Evolutionary conservation across 2,888 invertebrate genomes (phyloP).

Genomic region (Agrypnus murinus): DNA sequence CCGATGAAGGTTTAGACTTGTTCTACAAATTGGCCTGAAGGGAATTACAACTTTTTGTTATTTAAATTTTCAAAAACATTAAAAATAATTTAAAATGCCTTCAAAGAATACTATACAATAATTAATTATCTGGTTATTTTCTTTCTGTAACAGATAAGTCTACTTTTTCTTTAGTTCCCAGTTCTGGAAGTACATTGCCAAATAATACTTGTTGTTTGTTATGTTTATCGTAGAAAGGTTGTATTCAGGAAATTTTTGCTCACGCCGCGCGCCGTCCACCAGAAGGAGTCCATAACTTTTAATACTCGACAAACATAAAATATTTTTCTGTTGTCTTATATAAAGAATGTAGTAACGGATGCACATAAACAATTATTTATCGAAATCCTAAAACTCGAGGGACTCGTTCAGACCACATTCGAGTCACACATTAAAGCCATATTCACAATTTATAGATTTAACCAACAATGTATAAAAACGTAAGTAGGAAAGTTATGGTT

Average conservation of each 20-base stretch:
- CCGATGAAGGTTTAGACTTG: constrained; percentile 8
- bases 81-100: too few relatives aligned
- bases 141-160: too few relatives aligned
- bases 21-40: constrained; percentile 6
- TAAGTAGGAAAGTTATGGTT: constrained; percentile 16
- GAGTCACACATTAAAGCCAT: constrained; percentile 43
- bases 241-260: too few relatives aligned
- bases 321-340: constrained; percentile 30
- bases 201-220: too few relatives aligned
- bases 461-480: constrained; percentile 33
- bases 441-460: constrained; percentile 43
- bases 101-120: too few relatives aligned
- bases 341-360: constrained; percentile 37
- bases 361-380: constrained; percentile 50
- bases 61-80: too few relatives aligned
- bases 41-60: not conserved
- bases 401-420: constrained; percentile 45
- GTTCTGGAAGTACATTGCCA: too few relatives aligned
- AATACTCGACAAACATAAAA: constrained; percentile 30
- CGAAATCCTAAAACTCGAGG: constrained; percentile 40
- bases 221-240: too few relatives aligned
- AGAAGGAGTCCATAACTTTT: constrained; percentile 28
- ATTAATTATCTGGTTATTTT: too few relatives aligned
- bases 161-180: too few relatives aligned
- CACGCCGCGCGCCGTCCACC: too few relatives aligned